Evolutionary conservation across 92 coral and sea anemone species (phyloP), one percentile per base, ranked within the genome.

Genomic region (Bergia puertoricense): DNA sequence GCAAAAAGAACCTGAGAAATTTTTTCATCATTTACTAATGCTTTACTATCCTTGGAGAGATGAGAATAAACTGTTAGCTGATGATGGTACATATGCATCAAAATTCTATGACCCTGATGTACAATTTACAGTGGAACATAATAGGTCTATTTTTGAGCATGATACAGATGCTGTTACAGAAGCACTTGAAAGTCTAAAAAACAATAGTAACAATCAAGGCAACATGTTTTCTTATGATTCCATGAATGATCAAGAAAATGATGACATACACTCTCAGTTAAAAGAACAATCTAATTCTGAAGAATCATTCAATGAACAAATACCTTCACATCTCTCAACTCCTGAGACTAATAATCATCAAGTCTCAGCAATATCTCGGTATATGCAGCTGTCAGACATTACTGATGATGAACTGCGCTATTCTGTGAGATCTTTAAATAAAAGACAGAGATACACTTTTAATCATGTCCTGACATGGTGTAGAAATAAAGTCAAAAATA

Each of bases 21-120:
- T 59, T 82, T 82, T 85, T 20, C 92, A 92, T 69, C 95, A 90
- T 85, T 56, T 90, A 50, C 93, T 87, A 8, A 90, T 85, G 88
- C 88, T 91, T 5, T 93, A 88, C n/a, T 88, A 65, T 45, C 86
- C 86, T 6, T 82, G 86, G 86, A 73, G 86, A 42, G 42, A 42
- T 86, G 30, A 75, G 37, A 77, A 1, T 36, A 16, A 51, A 3
- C 88, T 91, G 9, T 93, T 73, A 75, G 89, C 88, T 74, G 7
- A 73, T 74, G 22, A 91, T 15, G 86, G 89, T 90, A 91, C 91
- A 66, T 85, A 85, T 85, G 54, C 54, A 42, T 67, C 50, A 41
- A 80, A 75, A 44, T 75, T 1, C 50, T 75, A 16, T 75, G 85
- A 80, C 7, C 85, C 56, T 80, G 62, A 79, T 10, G 8, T 79